Percentiles rank a stretch among this genome's conserved stretches.
Evolutionary conservation across 2,888 invertebrate genomes (phyloP).

Genomic region (Lepas anatifera): DNA sequence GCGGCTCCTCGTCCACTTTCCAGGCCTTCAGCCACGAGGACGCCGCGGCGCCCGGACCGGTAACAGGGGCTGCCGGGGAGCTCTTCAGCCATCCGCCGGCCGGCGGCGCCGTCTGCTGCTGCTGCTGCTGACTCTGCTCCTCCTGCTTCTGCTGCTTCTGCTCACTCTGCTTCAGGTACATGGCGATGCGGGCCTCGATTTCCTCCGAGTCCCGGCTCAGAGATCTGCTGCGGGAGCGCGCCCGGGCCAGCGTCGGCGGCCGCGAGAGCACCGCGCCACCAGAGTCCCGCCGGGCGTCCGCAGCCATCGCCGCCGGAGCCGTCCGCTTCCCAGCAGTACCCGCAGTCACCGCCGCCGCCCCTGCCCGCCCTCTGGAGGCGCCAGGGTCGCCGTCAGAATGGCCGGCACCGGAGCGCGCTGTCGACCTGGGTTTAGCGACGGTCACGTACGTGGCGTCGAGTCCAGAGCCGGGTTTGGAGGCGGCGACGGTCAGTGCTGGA

Average conservation of each 20-base stretch:
- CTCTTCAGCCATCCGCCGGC: not conserved
- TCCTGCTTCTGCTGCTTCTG: not conserved
- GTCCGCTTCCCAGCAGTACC: not conserved
- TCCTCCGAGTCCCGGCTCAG: not conserved
- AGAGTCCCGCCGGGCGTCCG: no score
- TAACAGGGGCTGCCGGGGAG: not conserved
- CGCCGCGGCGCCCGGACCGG: not conserved
- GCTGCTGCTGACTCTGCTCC: not conserved
- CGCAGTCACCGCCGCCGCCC: not conserved
- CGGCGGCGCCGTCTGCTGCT: not conserved
- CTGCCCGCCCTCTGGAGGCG: no score
- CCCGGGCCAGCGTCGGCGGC: not conserved
- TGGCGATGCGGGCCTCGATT: not conserved
- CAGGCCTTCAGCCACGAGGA: not conserved
- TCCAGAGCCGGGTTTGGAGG: no score
- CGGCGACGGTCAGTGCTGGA: no score
- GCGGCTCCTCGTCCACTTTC: not conserved
- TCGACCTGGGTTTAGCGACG: no score
- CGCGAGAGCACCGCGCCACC: no score
- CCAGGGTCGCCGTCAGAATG: no score
- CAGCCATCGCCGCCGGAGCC: not conserved
- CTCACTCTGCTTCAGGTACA: not conserved
- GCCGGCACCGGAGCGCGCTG: no score
- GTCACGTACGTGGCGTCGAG: no score
- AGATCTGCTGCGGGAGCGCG: not conserved